phyloP scores from a whole-genome alignment of 1,140 invertebrate species.

The Drosophila nikananu region DNA sequence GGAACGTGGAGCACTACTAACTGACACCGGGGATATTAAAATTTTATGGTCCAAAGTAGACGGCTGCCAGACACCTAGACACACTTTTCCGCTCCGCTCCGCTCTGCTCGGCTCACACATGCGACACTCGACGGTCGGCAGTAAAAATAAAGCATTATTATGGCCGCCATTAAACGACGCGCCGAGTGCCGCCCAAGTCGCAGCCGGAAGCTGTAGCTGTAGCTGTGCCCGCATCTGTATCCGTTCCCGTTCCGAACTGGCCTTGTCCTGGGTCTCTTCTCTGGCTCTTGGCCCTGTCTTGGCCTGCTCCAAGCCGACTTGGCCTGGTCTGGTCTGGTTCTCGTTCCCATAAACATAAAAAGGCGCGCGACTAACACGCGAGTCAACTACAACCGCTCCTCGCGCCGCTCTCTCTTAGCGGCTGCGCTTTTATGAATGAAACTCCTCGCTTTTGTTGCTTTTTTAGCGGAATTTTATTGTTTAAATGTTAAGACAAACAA shows the following conservation, averaged over 20 bases:
- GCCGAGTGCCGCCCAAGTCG: slow-evolving; percentile 64
- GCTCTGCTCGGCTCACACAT: slow-evolving; percentile 53
- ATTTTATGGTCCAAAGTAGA: slow-evolving; percentile 77
- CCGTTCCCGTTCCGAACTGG: background rate
- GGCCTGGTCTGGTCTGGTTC: slow-evolving; percentile 16
- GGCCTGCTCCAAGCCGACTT: slow-evolving; percentile 8
- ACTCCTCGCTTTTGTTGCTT: slow-evolving; percentile 45
- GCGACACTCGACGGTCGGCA: slow-evolving; percentile 42
- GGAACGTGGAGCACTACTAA: slow-evolving; percentile 31
- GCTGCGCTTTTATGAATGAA: slow-evolving; percentile 76
- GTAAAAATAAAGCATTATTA: slow-evolving; percentile 84
- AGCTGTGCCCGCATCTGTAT: background rate
- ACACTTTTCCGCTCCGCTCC: slow-evolving; percentile 51
- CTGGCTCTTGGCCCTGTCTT: slow-evolving; percentile 11
- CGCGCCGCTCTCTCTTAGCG: slow-evolving; percentile 3
- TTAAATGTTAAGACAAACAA: slow-evolving; percentile 54
- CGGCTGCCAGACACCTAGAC: slow-evolving; percentile 73
- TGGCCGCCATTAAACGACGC: slow-evolving; percentile 69
- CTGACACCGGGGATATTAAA: slow-evolving; percentile 64
- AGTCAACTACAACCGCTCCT: slow-evolving; percentile 28
- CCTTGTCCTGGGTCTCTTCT: slow-evolving; percentile 41
- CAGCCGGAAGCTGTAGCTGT: slow-evolving; percentile 68
- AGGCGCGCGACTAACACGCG: slow-evolving; percentile 63
- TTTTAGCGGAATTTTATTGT: slow-evolving; percentile 68
- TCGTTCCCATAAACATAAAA: slow-evolving; percentile 50